Percentiles rank a stretch among this genome's conserved stretches.
Evolutionary conservation across 92 coral and sea anemone genomes (phyloP).

Genomic region (Desmophyllum pertusum): DNA sequence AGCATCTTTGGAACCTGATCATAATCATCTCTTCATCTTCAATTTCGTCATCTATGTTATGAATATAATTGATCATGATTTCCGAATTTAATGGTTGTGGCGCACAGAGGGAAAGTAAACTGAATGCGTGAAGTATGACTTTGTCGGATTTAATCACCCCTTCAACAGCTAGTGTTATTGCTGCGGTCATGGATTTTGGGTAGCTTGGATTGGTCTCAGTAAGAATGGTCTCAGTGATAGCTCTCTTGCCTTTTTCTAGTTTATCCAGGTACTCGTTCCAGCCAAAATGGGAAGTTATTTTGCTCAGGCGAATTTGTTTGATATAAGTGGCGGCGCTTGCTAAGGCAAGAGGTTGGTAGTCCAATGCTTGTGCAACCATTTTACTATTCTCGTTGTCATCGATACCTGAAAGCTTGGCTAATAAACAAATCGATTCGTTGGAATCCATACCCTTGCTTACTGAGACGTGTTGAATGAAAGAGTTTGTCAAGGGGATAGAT

Average conservation of each 20-base stretch:
- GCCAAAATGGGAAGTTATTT: neutral
- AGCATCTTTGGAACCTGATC: conserved; percentile 30
- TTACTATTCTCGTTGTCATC: neutral
- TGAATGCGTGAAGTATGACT: neutral
- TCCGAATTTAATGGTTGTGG: neutral
- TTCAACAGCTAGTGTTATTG: conserved; percentile 48
- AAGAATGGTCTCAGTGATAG: conserved; percentile 33
- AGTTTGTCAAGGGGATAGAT: neutral
- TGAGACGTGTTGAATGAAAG: neutral
- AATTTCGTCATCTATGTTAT: conserved; percentile 5
- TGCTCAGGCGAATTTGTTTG: neutral
- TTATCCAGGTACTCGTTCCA: neutral
- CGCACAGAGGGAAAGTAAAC: neutral
- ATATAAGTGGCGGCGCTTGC: conserved; percentile 10
- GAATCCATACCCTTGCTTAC: neutral
- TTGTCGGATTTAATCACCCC: conserved; percentile 4
- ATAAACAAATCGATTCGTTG: neutral
- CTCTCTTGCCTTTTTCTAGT: neutral
- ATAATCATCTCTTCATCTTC: conserved; percentile 33
- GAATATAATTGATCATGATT: neutral
- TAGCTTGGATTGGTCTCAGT: conserved; percentile 25
- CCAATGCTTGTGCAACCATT: neutral
- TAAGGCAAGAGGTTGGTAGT: conserved; percentile 1
- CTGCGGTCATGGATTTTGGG: conserved; percentile 41
- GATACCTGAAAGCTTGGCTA: neutral